Evolutionary conservation across 2,113 vertebrate genomes (phyloP), one percentile per base, ranked within the genome.

Genomic region (Thermophis baileyi): DNA sequence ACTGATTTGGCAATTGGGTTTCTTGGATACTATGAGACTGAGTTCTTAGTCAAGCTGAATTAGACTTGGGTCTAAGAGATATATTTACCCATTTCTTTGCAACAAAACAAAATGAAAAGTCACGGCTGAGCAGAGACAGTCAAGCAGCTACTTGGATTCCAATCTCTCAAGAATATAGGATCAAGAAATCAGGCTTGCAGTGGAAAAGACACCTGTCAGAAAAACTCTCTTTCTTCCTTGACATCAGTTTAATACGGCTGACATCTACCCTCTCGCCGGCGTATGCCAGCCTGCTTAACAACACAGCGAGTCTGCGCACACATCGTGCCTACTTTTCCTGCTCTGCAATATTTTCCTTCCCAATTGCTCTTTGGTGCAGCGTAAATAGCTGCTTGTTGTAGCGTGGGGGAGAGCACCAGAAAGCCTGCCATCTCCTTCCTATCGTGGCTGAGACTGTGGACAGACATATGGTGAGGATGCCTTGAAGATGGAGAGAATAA

Each of bases 111-210:
- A 53, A 25, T 85, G 53, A 50, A 74, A 60, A 44, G 35, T 49
- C 85, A 91, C 35, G 46, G 93, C 30, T 91, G 87, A 85, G 24
- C 44, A 87, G 53, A 93, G 87, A 85, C 86, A 81, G 63, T 47
- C 69, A 85, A 81, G 30, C 44, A 22, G 69, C 46, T 49, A 46
- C 60, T 89, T 89, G 63, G 51, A 46, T 91, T 89, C 87, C 93
- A 91, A 85, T 69, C 69, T 85, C 90, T 91, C 87, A 89, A 53
- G 90, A 55, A 93, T 22, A 89, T 49, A 89, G 63, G 87, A 93
- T 85, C 90, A 85, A 91, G 87, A 85, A 93, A 93, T 89, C 90
- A 89, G 63, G 30, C 87, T 89, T 85, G 93, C 90, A 85, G 57
- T n/a, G 35, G 87, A 51, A 91, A 89, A 85, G 9, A 25, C 93